phyloP scores from a whole-genome alignment of 2,113 vertebrate genomes.

The Paralichthys olivaceus region DNA sequence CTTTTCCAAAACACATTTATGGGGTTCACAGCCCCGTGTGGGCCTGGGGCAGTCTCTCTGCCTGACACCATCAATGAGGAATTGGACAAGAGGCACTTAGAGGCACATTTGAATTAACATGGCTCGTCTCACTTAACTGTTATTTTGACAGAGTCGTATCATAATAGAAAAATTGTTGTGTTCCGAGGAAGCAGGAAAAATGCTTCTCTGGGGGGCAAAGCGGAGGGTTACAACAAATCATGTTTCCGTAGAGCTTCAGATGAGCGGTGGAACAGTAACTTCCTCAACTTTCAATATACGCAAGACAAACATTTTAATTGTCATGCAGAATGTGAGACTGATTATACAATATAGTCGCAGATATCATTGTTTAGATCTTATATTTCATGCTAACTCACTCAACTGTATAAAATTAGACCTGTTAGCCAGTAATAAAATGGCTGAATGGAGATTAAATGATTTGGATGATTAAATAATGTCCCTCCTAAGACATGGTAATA shows the following conservation, averaged over 20 bases:
- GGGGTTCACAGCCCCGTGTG: slow-evolving; percentile 32
- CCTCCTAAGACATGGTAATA: slow-evolving; percentile 25
- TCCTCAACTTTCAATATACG: neutral
- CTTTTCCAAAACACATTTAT: slow-evolving; percentile 68
- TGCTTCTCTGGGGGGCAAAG: slow-evolving; percentile 11
- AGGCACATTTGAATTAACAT: slow-evolving; percentile 42
- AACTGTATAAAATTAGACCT: slow-evolving; percentile 28
- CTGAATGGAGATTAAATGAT: slow-evolving; percentile 27
- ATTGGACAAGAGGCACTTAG: slow-evolving; percentile 44
- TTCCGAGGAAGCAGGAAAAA: slow-evolving; percentile 12
- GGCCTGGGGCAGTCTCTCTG: slow-evolving; percentile 44
- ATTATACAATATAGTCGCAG: neutral
- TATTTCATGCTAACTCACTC: slow-evolving; percentile 33
- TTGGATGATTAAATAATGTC: slow-evolving; percentile 29
- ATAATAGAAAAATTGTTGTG: slow-evolving; percentile 10
- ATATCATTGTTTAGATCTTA: slow-evolving; percentile 5
- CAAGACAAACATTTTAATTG: slow-evolving; percentile 18
- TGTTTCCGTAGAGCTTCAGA: neutral
- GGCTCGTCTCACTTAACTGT: slow-evolving; percentile 27
- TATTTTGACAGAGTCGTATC: slow-evolving; percentile 31
- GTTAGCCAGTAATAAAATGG: neutral
- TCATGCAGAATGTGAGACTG: slow-evolving; percentile 18
- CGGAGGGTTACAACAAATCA: slow-evolving; percentile 19
- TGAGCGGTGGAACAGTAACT: neutral
- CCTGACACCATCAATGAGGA: slow-evolving; percentile 40